Evolutionary conservation across 2,113 vertebrate species (phyloP).

Genomic region (Campylorhamphus procurvoides): DNA sequence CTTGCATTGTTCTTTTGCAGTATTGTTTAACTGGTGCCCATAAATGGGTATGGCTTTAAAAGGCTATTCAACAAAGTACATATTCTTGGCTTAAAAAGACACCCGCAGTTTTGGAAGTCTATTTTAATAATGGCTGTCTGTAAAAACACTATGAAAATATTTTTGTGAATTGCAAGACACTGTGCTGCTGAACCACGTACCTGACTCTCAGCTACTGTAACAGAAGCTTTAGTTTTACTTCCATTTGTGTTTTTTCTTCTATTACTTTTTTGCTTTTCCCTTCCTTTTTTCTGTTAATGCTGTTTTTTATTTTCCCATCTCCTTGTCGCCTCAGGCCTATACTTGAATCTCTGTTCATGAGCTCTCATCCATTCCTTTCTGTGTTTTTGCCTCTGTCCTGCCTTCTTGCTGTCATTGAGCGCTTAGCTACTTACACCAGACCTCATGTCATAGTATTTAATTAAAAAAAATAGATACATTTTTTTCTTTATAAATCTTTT

Average conservation of each 20-base stretch:
- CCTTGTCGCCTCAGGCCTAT: not conserved
- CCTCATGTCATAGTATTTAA: not conserved
- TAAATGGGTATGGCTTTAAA: not conserved
- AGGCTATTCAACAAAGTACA: not conserved
- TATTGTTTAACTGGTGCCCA: not conserved
- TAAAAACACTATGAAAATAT: not conserved
- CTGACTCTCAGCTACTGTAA: accelerated
- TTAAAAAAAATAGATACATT: not conserved
- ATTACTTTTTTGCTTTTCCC: not conserved
- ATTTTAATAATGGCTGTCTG: not conserved
- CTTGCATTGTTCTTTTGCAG: not conserved
- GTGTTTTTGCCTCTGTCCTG: not conserved
- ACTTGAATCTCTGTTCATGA: not conserved
- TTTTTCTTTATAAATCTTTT: not conserved
- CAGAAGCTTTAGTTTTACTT: not conserved
- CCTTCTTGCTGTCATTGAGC: not conserved
- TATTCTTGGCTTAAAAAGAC: not conserved
- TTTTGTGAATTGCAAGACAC: not conserved
- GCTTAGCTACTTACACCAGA: not conserved
- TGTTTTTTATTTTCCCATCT: not conserved
- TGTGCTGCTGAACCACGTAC: not conserved
- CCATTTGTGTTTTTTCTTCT: not conserved
- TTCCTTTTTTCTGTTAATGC: not conserved
- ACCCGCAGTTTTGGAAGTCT: not conserved
- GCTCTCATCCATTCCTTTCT: not conserved